Evolutionary conservation across 2,113 vertebrate genomes (phyloP).

Genomic region (Clarias batrachus): DNA sequence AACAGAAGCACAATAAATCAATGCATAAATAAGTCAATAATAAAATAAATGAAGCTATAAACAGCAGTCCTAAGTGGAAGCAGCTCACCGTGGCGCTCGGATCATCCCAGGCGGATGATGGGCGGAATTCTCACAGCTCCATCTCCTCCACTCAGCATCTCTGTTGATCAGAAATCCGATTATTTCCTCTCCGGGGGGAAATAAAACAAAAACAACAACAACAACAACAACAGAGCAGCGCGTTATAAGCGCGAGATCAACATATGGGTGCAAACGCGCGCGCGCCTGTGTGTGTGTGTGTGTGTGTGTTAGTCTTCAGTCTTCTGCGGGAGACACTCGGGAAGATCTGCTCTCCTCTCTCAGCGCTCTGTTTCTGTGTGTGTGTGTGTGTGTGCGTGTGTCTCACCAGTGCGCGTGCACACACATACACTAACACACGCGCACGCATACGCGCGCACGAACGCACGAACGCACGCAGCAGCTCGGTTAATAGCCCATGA

Average conservation of each 20-base stretch:
- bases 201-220: background rate
- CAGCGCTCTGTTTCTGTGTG: background rate
- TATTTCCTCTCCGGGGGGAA: background rate
- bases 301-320: conserved; percentile 4
- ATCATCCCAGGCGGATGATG: background rate
- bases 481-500: conserved; percentile 29
- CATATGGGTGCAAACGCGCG: background rate
- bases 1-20: too few species aligned
- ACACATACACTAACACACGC: background rate
- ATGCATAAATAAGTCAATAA: background rate
- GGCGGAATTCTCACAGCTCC: conserved; percentile 7
- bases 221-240: background rate
- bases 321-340: conserved; percentile 1
- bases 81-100: background rate
- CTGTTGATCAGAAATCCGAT: background rate
- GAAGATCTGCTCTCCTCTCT: background rate
- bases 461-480: conserved; percentile 5
- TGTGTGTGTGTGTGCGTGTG: background rate
- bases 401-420: background rate
- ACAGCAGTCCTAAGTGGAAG: background rate
- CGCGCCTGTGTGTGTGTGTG: background rate
- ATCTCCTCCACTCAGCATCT: conserved; percentile 1
- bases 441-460: background rate
- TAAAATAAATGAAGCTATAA: background rate
- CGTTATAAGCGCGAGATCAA: background rate